Evolutionary conservation across 2,888 invertebrate genomes (phyloP), one percentile per base, ranked within the genome.

Genomic region (Azorinus chamasolen): DNA sequence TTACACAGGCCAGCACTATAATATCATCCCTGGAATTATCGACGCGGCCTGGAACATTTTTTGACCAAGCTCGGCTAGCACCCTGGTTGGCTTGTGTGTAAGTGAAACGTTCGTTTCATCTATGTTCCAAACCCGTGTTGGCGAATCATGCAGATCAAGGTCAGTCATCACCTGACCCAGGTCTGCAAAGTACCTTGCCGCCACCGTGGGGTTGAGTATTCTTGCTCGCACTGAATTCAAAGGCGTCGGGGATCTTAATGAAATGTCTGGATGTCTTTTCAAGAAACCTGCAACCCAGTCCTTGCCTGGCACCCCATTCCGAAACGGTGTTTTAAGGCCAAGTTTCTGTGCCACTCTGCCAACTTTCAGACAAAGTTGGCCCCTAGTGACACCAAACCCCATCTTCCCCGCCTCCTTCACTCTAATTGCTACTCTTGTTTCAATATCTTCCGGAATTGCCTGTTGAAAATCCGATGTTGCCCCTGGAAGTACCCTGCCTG

Each of bases 1-100:
- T n/a, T n/a, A n/a, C 62, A 50, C 79, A 82, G 5, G 72, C 70
- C 37, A 82, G 27, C 12, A 83, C 77, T 4, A 83, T 62, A 0
- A 82, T 51, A 14, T 54, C 69, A 8, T 83, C 75, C n/a, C 77
- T n/a, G 16, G 37, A 62, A 45, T 84, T 77, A 8, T 76, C 50
- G 8, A 79, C 66, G 8, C 74, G 32, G 5, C 79, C 70, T 12
- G 79, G 73, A 25, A 80, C 43, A 48, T 65, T 78, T 51, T 46
- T 57, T 27, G 32, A 16, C 3, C 59, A 43, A 14, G 25, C 25
- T 18, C 18, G 1, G 4, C 18, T 53, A 27, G 59, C 18, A 10
- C 59, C 24, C 14, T 46, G 18, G 20, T 14, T 10, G 70, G 70
- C 18, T 62, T 53, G 45, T 69, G 59, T 4, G 14, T 12, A n/a